phyloP scores from a whole-genome alignment of 2,888 invertebrate species.

The Cephonodes hylas region DNA sequence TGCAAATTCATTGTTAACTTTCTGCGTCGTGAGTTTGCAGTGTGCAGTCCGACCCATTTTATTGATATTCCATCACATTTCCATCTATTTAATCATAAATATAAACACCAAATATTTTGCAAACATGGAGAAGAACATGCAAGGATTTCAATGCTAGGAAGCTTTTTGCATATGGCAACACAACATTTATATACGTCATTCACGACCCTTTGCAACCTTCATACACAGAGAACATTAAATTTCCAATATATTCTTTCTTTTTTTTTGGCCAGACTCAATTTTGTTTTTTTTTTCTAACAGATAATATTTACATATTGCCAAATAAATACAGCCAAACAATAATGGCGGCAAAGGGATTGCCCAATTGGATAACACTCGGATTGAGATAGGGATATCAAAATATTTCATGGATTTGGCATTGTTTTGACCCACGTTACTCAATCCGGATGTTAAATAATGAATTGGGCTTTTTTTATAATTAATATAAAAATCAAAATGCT shows the following conservation, averaged over 20 bases:
- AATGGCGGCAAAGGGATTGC: not conserved
- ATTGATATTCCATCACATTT: not conserved
- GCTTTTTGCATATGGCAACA: slow-evolving; percentile 60
- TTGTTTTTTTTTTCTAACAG: not conserved
- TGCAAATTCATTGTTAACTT: slow-evolving; percentile 9
- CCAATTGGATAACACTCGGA: not conserved
- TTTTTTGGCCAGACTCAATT: not conserved
- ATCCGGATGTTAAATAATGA: not conserved
- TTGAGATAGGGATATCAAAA: not conserved
- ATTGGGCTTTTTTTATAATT: not conserved
- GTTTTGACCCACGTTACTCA: not conserved
- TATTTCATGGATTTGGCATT: no score
- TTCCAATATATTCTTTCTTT: not conserved
- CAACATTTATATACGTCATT: slow-evolving; percentile 28
- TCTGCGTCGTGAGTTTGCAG: slow-evolving; percentile 9
- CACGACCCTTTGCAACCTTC: slow-evolving; percentile 13
- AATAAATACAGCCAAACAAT: not conserved
- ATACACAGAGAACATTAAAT: not conserved
- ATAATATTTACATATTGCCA: not conserved
- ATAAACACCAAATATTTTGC: slow-evolving; percentile 38
- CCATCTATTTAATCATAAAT: slow-evolving; percentile 20
- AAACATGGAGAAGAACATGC: slow-evolving; percentile 58
- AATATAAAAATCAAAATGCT: not conserved
- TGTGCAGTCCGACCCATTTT: not conserved
- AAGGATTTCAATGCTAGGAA: slow-evolving; percentile 63